Evolutionary conservation across 2,888 invertebrate genomes (phyloP).

Genomic region (Sepioteuthis lessoniana): DNA sequence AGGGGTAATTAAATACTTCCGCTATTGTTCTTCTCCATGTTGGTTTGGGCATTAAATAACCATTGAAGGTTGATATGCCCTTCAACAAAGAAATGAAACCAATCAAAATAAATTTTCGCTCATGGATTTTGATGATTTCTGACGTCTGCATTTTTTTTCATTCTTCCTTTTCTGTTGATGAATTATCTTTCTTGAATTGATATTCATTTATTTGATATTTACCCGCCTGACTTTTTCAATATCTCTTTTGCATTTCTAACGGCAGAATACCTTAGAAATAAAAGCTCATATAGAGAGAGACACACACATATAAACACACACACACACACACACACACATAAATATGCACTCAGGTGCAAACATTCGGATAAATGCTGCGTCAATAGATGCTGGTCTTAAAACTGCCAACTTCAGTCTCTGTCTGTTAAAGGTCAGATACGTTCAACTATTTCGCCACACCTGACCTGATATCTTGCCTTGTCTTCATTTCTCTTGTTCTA

Average conservation of each 20-base stretch:
- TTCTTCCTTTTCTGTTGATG: not conserved
- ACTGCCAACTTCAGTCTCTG: not conserved
- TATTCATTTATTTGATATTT: not conserved
- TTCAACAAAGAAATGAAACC: too few species aligned
- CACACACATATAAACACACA: too few species aligned
- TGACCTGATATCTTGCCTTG: not conserved
- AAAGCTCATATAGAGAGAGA: too few species aligned
- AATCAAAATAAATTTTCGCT: too few species aligned
- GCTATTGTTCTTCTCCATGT: too few species aligned
- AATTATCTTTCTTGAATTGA: not conserved
- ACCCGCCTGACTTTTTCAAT: not conserved
- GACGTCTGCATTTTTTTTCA: not conserved
- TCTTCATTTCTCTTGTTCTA: constrained; percentile 12
- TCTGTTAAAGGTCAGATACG: not conserved
- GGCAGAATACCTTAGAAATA: too few species aligned
- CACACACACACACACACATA: too few species aligned
- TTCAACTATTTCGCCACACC: not conserved
- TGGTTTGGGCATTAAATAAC: too few species aligned
- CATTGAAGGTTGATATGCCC: too few species aligned
- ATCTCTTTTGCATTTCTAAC: not conserved
- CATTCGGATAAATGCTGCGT: not conserved
- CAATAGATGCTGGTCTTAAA: not conserved
- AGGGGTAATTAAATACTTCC: too few species aligned
- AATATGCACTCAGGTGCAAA: not conserved
- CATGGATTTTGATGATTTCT: too few species aligned